These are phyloP conservation scores for Osmoderma eremita DNA, from an alignment of 2,888 invertebrate species.

Conservation along the genomic window DNA sequence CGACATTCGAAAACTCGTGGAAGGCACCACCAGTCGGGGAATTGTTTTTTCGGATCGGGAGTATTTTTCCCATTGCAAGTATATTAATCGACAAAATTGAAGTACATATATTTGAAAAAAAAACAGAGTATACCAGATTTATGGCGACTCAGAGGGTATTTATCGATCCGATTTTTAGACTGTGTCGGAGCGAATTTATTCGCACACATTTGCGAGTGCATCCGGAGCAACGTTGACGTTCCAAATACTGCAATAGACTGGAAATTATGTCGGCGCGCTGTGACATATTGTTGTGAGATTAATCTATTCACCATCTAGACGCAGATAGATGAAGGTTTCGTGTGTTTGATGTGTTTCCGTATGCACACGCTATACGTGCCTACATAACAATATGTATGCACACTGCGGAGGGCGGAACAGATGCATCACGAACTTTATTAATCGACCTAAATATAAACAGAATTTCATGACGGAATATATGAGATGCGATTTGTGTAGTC, in stretches of 20 bases:
- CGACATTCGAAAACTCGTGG: too few species aligned
- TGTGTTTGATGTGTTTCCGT: constrained; percentile 4
- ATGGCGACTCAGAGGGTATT: too few species aligned
- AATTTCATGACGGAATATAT: background rate
- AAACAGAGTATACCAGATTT: too few species aligned
- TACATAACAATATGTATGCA: background rate
- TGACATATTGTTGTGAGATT: constrained; percentile 24
- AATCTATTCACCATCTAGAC: constrained; percentile 26
- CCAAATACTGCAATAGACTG: constrained; percentile 1
- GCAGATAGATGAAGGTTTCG: constrained; percentile 13
- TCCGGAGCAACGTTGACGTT: background rate
- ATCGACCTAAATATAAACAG: background rate
- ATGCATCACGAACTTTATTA: background rate
- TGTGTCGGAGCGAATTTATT: constrained; percentile 4
- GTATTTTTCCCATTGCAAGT: too few species aligned
- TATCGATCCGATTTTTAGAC: background rate
- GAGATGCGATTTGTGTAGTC: too few species aligned
- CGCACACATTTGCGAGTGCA: constrained; percentile 13
- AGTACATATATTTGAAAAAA: too few species aligned
- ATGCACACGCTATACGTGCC: background rate
- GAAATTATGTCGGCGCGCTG: constrained; percentile 17
- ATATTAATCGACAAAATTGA: too few species aligned
- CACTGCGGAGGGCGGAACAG: too few species aligned
- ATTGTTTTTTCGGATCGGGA: too few species aligned
- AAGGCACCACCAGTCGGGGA: too few species aligned